Base-by-base conservation (phyloP, 92 coral and sea anemone species). In the Metridium senile region DNA sequence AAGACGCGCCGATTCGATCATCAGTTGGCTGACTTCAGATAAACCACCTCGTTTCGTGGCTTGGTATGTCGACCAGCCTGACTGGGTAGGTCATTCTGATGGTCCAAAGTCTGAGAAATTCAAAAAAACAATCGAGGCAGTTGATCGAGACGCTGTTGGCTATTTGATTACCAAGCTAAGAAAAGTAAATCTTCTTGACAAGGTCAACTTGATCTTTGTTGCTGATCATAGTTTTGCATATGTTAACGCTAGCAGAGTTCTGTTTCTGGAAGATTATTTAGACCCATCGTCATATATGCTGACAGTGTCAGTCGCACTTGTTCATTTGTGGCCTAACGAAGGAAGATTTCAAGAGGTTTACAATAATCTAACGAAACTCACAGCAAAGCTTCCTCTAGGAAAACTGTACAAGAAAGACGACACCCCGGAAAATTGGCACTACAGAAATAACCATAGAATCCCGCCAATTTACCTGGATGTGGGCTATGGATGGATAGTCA, bases 61-160 rank as follows among this genome's bases (percentile, higher is more conserved):
- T 2, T 13, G 20, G 21, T 54, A 54, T 21, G 59, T 54, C 25
- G 59, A 54, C 17, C 59, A 54, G 23, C 59, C 59, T 54, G 59
- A 54, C 59, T 54, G 59, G 59, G 59, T 54, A 3, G 59, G 59
- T 2, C 59, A 54, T 54, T 54, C 59, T 54, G 59, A 54, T 54
- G 59, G 59, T 3, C 17, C 21, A 21, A 54, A 54, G 17, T 54
- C 59, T 10, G 9, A 54, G 17, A 54, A 54, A 54, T 54, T 54
- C 23, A 54, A 54, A 54, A 19, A 54, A 19, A 21, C 4, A 54
- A 20, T 54, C 23, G 59, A 54, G 23, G 25, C 20, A 54, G 59
- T 54, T 21, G 59, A 54, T 20, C 59, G 59, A 3, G 59, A 54
- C 59, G 59, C 59, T 19, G 59, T 54, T 54, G 59, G 59, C 6